These are phyloP conservation scores for Salarias fasciatus DNA, from an alignment of 2,797 vertebrate genomes.

Conservation along the genomic window DNA sequence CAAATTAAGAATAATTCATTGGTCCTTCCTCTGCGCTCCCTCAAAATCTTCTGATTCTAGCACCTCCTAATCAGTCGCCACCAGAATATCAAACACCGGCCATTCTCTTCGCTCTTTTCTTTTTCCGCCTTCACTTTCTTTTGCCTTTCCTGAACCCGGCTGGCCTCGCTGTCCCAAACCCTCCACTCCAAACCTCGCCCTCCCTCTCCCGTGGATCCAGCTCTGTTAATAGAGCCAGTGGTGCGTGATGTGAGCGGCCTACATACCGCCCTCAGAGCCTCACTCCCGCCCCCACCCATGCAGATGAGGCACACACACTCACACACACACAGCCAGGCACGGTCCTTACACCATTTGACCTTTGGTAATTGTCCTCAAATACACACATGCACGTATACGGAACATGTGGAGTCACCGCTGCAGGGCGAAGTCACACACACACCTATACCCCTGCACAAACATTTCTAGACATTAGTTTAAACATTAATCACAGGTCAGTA, in stretches of 20 bases:
- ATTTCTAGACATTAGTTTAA: conserved; percentile 13
- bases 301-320: conserved; percentile 40
- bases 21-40: conserved; percentile 10
- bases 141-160: conserved; percentile 33
- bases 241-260: conserved; percentile 72
- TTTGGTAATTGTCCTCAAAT: conserved; percentile 41
- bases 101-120: conserved; percentile 35
- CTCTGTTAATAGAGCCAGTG: conserved; percentile 59
- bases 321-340: conserved; percentile 21
- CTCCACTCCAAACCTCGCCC: background rate
- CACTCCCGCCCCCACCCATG: conserved; percentile 10
- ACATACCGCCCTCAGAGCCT: conserved; percentile 60
- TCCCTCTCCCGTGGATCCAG: conserved; percentile 26
- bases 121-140: conserved; percentile 30
- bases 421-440: conserved; percentile 6
- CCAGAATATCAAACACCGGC: conserved; percentile 42
- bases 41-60: conserved; percentile 12
- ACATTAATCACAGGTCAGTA: conserved; percentile 15
- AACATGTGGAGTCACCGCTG: conserved; percentile 11
- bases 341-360: conserved; percentile 60
- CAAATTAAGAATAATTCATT: conserved; percentile 5
- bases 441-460: background rate
- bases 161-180: background rate
- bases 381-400: conserved; percentile 15
- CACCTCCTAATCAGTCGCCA: background rate